A percentile compares a stretch with the other conserved stretches of the same genome.
phyloP scores from a whole-genome alignment of 1,140 invertebrate genomes.

The Anadara kagoshimensis region DNA sequence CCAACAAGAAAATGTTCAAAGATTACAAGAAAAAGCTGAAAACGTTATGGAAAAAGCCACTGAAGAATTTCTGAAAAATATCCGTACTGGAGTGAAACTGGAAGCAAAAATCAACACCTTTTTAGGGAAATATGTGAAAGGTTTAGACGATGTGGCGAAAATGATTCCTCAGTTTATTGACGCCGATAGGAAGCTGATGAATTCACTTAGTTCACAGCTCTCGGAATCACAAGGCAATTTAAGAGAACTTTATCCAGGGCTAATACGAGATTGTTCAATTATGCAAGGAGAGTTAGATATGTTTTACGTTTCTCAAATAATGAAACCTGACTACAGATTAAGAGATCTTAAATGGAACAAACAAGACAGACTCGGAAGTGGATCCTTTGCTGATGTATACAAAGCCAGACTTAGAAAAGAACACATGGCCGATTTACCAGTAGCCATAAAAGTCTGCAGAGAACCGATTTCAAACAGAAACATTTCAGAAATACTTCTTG shows the following conservation, averaged over 20 bases:
- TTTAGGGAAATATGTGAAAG: conserved; percentile 48
- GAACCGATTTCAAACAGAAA: conserved; percentile 35
- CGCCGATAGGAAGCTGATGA: conserved; percentile 51
- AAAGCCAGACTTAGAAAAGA: conserved; percentile 29
- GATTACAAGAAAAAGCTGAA: conserved; percentile 20
- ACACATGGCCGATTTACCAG: too few species aligned
- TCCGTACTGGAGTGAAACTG: conserved; percentile 35
- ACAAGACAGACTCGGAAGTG: conserved; percentile 43
- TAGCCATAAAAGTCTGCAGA: conserved; percentile 54
- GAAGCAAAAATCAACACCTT: conserved; percentile 43
- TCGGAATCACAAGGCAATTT: conserved; percentile 30
- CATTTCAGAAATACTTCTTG: conserved; percentile 55
- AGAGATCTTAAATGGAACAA: conserved; percentile 39
- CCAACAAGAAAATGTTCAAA: conserved; percentile 40
- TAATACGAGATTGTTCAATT: conserved; percentile 24
- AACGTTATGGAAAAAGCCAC: conserved; percentile 45
- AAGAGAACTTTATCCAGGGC: conserved; percentile 39
- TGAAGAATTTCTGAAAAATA: conserved; percentile 35
- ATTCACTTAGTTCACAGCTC: conserved; percentile 42
- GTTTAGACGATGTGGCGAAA: conserved; percentile 46
- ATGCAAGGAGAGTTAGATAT: conserved; percentile 56
- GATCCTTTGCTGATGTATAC: conserved; percentile 62
- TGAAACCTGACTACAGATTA: conserved; percentile 50
- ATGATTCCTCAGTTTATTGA: conserved; percentile 56
- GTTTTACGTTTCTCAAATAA: conserved; percentile 55